A percentile compares a stretch with the other conserved stretches of the same genome.
phyloP scores from a whole-genome alignment of 2,113 vertebrate genomes.

The Tragelaphus scriptus region DNA sequence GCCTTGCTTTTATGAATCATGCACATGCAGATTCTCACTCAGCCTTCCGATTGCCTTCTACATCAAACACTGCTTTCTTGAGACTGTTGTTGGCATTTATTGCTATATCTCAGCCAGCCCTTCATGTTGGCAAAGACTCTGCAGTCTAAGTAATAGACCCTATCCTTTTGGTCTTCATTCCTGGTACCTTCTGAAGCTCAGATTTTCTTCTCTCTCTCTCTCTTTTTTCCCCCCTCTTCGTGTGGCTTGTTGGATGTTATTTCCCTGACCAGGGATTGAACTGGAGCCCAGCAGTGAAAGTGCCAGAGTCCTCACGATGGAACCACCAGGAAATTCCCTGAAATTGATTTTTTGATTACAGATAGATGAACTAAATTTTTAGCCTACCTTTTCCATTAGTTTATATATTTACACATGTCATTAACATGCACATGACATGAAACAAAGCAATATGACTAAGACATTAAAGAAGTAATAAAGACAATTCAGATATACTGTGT shows the following conservation, averaged over 20 bases:
- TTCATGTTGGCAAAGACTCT: not conserved
- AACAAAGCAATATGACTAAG: not conserved
- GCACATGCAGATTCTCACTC: not conserved
- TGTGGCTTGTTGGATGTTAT: not conserved
- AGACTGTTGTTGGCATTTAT: not conserved
- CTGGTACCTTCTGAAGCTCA: not conserved
- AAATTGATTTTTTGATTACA: not conserved
- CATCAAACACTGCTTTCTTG: not conserved
- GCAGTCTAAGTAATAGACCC: not conserved
- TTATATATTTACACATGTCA: not conserved
- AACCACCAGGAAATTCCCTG: not conserved
- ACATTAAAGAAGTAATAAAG: not conserved
- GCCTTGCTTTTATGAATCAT: not conserved
- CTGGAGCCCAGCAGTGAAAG: not conserved
- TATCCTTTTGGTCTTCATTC: not conserved
- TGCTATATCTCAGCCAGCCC: not conserved
- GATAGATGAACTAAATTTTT: not conserved
- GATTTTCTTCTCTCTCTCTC: not conserved
- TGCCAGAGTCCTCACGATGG: not conserved
- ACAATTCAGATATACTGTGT: not conserved
- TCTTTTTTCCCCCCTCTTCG: accelerated
- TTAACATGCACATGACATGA: not conserved
- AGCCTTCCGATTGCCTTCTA: not conserved
- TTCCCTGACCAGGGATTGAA: not conserved
- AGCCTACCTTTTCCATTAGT: not conserved